Evolutionary conservation across 2,888 invertebrate genomes (phyloP).

Genomic region (Clitarchus hookeri): DNA sequence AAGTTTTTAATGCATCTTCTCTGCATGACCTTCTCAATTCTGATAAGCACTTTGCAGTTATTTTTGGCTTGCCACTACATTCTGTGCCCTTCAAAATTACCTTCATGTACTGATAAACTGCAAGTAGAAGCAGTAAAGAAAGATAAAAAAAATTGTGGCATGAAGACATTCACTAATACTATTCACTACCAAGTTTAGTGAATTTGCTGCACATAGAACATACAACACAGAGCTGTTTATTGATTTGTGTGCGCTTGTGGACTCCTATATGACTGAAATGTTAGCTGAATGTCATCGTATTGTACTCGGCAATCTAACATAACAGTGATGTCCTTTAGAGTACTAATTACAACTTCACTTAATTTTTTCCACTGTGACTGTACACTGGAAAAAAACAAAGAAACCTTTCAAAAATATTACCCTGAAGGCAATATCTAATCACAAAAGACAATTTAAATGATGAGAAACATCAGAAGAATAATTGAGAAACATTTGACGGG

Average conservation of each 20-base stretch:
- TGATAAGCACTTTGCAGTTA: too few relatives aligned
- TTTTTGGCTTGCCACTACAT: neutral
- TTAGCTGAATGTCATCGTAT: neutral
- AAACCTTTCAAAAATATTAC: constrained; percentile 12
- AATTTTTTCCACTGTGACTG: constrained; percentile 5
- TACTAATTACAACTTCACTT: neutral
- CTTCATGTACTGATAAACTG: neutral
- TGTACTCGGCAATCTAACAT: neutral
- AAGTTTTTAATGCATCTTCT: too few relatives aligned
- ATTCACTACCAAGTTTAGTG: neutral
- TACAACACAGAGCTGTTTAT: constrained; percentile 19
- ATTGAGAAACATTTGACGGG: neutral
- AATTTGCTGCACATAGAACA: constrained; percentile 9
- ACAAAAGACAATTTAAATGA: neutral
- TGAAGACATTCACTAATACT: constrained; percentile 7
- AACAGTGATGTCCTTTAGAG: neutral
- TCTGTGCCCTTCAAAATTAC: neutral
- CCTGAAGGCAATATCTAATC: neutral
- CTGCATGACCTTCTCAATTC: too few relatives aligned
- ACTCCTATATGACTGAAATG: neutral
- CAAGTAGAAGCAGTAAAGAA: neutral
- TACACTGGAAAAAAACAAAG: constrained; percentile 1
- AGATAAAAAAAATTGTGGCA: neutral
- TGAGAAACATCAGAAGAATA: neutral
- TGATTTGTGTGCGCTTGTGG: constrained; percentile 21